Conservation (phyloP, 1,140 invertebrate genomes). For the Meloidogyne hapla region DNA sequence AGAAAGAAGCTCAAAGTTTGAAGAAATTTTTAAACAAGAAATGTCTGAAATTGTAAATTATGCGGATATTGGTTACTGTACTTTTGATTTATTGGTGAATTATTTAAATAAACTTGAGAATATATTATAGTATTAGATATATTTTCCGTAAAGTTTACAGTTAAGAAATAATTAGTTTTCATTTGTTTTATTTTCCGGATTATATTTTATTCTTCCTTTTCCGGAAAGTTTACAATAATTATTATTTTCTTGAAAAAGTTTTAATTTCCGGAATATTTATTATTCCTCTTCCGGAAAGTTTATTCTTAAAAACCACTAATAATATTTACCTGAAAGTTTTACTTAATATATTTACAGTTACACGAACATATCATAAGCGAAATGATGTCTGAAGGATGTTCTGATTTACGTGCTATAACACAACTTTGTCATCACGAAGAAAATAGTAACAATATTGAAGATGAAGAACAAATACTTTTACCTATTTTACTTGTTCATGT, state of each 20-base stretch:
- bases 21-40: constrained; percentile 53
- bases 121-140: too few species aligned
- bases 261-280: too few species aligned
- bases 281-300: too few species aligned
- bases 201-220: too few species aligned
- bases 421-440: constrained; percentile 15
- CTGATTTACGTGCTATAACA: constrained; percentile 46
- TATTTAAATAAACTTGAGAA: constrained; percentile 14
- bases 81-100: constrained; percentile 56
- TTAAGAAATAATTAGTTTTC: neutral
- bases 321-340: too few species aligned
- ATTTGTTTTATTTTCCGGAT: too few species aligned
- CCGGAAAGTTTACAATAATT: too few species aligned
- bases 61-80: constrained; percentile 44
- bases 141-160: neutral
- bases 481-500: constrained; percentile 57
- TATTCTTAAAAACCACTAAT: too few species aligned
- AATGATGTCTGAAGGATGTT: constrained; percentile 60
- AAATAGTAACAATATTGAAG: neutral
- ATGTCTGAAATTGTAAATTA: constrained; percentile 50
- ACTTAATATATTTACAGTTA: constrained; percentile 37
- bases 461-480: constrained; percentile 25
- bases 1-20: constrained; percentile 52
- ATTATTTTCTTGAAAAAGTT: too few species aligned
- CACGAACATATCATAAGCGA: constrained; percentile 57